Evolutionary conservation across 2,888 invertebrate genomes (phyloP), one percentile per base, ranked within the genome.

Genomic region (Lydus trimaculatus): DNA sequence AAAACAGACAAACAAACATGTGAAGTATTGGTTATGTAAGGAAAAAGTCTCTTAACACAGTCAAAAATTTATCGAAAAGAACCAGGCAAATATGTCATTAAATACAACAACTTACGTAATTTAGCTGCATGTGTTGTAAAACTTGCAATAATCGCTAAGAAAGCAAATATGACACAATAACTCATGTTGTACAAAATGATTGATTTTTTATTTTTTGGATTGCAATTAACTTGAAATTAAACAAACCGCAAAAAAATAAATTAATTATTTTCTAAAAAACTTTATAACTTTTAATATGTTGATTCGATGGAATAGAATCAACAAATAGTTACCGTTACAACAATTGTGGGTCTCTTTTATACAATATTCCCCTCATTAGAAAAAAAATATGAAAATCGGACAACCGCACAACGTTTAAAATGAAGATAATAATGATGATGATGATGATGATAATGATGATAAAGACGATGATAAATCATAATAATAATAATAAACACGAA

Each of bases 71-170:
- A 28, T 13, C 59, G 11, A 59, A 11, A 59, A 59, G 3, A 33
- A 59, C 9, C 8, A 13, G 9, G 31, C n/a, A 59, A 25, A 36
- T 61, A 25, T 61, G 25, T 39, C 8, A n/a, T 17, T 28, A 62
- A 31, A 39, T 20, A 48, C 25, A n/a, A 39, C 13, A 7, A 69
- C 69, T 69, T 69, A 69, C 69, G 69, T 39, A 69, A 69, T 61
- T 69, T 69, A 39, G 69, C 69, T 56, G 69, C 36, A 1, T 60
- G 64, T 67, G 67, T 64, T 15, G 67, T 63, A 63, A 65, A 61
- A 56, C 56, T 43, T 17, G 36, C 61, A 28, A 68, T 28, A 48
- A 65, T n/a, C 36, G 56, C 60, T 17, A 69, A 66, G 63, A 69
- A 56, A 63, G 31, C 58, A 28, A 66, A 63, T 20, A 59, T 69